A percentile compares a stretch with the other conserved stretches of the same genome.
These are phyloP conservation scores for Stenodera caucasica DNA, from an alignment of 2,888 invertebrate genomes.

Conservation along the genomic window DNA sequence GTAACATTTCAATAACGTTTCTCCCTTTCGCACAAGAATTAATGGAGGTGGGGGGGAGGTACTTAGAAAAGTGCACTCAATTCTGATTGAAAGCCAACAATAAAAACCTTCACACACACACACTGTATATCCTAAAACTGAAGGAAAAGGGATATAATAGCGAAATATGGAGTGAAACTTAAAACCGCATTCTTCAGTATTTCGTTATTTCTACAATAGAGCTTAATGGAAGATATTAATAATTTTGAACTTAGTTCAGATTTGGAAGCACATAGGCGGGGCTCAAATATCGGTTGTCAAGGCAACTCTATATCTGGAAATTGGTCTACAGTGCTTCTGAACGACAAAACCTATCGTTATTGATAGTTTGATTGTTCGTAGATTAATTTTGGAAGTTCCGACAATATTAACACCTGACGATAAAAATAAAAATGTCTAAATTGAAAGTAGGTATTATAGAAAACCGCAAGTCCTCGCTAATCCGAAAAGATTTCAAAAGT, in stretches of 20 bases:
- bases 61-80: conserved; percentile 9
- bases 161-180: neutral
- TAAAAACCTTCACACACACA: neutral
- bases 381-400: too few species aligned
- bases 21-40: conserved; percentile 20
- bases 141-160: neutral
- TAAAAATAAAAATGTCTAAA: neutral
- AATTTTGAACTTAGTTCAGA: too few species aligned
- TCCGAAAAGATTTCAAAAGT: conserved; percentile 6
- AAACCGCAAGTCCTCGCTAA: neutral
- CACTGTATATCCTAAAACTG: neutral
- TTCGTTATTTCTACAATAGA: too few species aligned
- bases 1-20: conserved; percentile 36
- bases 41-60: conserved; percentile 19
- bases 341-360: neutral
- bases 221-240: conserved; percentile 30
- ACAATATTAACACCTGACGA: neutral
- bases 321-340: neutral
- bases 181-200: too few species aligned
- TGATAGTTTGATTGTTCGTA: too few species aligned
- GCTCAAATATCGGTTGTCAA: too few species aligned
- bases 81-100: conserved; percentile 6
- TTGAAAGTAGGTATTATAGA: neutral
- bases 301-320: neutral
- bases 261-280: too few species aligned